phyloP scores from a whole-genome alignment of 2,888 invertebrate species.

The Hoplodrina blanda region DNA sequence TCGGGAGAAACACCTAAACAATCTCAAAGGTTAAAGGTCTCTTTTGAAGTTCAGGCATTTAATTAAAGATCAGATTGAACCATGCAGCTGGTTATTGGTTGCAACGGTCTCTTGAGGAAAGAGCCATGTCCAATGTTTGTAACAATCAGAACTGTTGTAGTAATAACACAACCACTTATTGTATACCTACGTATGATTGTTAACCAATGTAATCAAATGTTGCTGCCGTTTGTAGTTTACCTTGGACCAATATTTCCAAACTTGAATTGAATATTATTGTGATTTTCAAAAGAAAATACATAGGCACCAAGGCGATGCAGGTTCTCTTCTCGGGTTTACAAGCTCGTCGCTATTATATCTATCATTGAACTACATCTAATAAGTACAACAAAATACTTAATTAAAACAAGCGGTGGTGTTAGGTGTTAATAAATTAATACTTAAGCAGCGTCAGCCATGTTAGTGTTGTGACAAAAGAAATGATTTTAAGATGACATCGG shows the following conservation, averaged over 20 bases:
- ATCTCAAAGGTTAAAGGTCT: constrained; percentile 6
- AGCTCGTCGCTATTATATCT: neutral
- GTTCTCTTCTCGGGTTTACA: no score
- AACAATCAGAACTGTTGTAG: constrained; percentile 8
- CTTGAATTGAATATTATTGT: neutral
- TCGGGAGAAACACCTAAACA: neutral
- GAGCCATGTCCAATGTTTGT: constrained; percentile 7
- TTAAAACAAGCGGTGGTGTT: constrained; percentile 40
- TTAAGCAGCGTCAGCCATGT: constrained; percentile 64
- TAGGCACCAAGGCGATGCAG: no score
- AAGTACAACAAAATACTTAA: constrained; percentile 27
- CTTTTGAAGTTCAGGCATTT: neutral
- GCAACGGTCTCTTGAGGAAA: constrained; percentile 11
- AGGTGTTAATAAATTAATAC: constrained; percentile 43
- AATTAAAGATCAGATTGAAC: neutral
- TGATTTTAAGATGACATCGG: constrained; percentile 51
- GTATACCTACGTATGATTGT: constrained; percentile 16
- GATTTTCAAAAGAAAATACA: constrained; percentile 7
- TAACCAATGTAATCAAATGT: constrained; percentile 25
- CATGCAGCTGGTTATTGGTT: neutral
- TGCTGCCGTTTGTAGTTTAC: constrained; percentile 29
- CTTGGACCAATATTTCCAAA: constrained; percentile 24
- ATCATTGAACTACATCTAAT: constrained; percentile 28
- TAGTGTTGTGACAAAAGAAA: constrained; percentile 59
- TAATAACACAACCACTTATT: constrained; percentile 24